A percentile compares a stretch with the other conserved stretches of the same genome.
phyloP scores from a whole-genome alignment of 2,797 vertebrate genomes.

The Chromobotia macracanthus region DNA sequence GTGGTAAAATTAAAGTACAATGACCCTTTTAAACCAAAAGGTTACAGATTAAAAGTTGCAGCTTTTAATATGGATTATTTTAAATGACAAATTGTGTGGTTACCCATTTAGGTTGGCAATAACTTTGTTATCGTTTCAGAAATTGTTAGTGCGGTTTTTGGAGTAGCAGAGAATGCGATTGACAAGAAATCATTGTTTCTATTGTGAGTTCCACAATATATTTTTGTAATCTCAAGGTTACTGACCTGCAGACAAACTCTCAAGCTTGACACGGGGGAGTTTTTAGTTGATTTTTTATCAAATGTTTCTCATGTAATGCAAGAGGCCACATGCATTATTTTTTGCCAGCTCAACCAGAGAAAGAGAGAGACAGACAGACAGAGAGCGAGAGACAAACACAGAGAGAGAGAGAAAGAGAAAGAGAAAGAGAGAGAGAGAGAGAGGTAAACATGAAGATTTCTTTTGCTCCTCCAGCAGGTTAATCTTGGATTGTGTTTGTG shows the following conservation, averaged over 20 bases:
- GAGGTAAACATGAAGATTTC: neutral
- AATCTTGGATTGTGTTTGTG: conserved; percentile 33
- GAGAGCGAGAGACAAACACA: neutral
- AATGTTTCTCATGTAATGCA: conserved; percentile 47
- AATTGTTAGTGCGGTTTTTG: conserved; percentile 16
- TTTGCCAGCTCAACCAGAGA: neutral
- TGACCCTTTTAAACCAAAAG: too few species aligned
- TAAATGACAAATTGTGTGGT: too few species aligned
- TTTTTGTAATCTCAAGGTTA: conserved; percentile 52
- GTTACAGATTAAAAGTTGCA: too few species aligned
- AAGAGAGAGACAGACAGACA: neutral
- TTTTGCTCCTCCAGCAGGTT: neutral
- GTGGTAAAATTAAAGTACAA: neutral
- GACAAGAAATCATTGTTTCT: conserved; percentile 36
- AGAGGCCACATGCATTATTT: conserved; percentile 13
- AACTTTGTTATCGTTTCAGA: conserved; percentile 36
- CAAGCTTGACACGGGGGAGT: neutral
- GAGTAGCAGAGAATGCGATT: conserved; percentile 9
- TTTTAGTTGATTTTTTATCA: neutral
- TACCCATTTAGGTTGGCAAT: neutral
- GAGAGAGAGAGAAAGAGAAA: neutral
- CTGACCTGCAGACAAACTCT: conserved; percentile 11
- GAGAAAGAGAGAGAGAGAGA: conserved; percentile 17
- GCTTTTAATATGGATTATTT: too few species aligned
- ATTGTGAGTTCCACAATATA: conserved; percentile 37